phyloP scores from a whole-genome alignment of 2,888 invertebrate species.

The Cryptocephalus primarius region DNA sequence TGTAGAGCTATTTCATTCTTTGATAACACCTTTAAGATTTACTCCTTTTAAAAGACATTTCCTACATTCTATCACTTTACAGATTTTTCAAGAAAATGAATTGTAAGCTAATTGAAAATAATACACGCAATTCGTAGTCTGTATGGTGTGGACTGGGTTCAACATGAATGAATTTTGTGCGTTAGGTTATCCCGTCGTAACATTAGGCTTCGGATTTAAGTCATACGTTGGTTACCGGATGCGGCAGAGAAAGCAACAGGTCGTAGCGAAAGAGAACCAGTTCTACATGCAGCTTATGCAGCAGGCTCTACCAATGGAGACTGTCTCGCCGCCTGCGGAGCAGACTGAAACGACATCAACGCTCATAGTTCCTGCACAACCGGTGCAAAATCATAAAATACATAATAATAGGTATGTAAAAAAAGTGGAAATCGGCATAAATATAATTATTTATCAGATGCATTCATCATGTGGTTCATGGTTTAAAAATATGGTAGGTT shows the following conservation, averaged over 20 bases:
- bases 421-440: not conserved
- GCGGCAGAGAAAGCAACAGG: conserved; percentile 81
- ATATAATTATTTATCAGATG: conserved; percentile 1
- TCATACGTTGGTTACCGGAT: conserved; percentile 76
- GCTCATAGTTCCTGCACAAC: conserved; percentile 14
- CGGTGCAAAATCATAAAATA: conserved; percentile 22
- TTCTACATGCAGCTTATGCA: conserved; percentile 87
- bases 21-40: too few relatives aligned
- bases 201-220: conserved; percentile 92
- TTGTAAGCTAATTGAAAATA: too few relatives aligned
- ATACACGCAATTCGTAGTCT: too few relatives aligned
- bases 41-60: too few relatives aligned
- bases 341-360: conserved; percentile 10
- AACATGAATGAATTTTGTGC: too few relatives aligned
- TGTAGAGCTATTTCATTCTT: too few relatives aligned
- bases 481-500: too few relatives aligned
- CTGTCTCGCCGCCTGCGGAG: conserved; percentile 13
- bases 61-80: too few relatives aligned
- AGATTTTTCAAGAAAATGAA: too few relatives aligned
- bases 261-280: conserved; percentile 90
- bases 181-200: conserved; percentile 34
- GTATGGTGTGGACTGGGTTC: too few relatives aligned
- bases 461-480: too few relatives aligned
- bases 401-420: conserved; percentile 19
- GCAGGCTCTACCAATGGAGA: conserved; percentile 69